Conservation (phyloP, 2,113 vertebrate species). For the Syrrhaptes paradoxus region DNA sequence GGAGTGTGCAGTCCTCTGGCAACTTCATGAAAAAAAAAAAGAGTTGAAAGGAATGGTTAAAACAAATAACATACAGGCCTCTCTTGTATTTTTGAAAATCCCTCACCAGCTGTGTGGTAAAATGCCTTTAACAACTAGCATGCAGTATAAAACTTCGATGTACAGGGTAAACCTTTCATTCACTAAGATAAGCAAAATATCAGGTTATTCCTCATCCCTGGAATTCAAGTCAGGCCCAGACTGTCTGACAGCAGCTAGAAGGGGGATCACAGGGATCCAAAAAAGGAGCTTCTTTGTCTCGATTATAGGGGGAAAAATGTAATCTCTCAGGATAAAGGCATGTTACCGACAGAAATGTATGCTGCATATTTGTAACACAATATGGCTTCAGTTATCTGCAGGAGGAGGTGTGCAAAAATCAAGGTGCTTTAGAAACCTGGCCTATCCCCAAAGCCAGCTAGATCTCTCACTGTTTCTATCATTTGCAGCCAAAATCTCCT, state of each 20-base stretch:
- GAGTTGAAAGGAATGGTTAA: slow-evolving; percentile 35
- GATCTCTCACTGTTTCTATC: slow-evolving; percentile 13
- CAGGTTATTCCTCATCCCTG: slow-evolving; percentile 22
- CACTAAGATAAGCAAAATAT: slow-evolving; percentile 10
- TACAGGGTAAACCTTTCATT: slow-evolving; percentile 37
- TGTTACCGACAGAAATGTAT: not conserved
- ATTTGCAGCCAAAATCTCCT: slow-evolving; percentile 33
- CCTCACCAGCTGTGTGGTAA: slow-evolving; percentile 27
- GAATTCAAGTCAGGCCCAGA: slow-evolving; percentile 13
- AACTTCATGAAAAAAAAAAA: slow-evolving; percentile 15
- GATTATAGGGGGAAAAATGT: not conserved
- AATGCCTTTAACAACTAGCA: slow-evolving; percentile 14
- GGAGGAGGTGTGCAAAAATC: slow-evolving; percentile 10
- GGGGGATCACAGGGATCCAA: not conserved
- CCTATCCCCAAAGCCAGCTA: not conserved
- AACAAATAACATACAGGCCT: slow-evolving; percentile 46
- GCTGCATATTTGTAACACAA: not conserved
- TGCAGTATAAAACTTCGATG: not conserved
- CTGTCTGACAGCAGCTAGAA: not conserved
- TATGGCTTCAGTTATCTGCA: slow-evolving; percentile 4
- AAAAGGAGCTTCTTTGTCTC: slow-evolving; percentile 25
- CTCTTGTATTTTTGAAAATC: slow-evolving; percentile 51
- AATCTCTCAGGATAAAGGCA: not conserved
- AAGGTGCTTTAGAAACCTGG: slow-evolving; percentile 38
- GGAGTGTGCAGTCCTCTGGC: slow-evolving; percentile 48